phyloP scores from a whole-genome alignment of 2,888 invertebrate species.

The Apamea anceps region DNA sequence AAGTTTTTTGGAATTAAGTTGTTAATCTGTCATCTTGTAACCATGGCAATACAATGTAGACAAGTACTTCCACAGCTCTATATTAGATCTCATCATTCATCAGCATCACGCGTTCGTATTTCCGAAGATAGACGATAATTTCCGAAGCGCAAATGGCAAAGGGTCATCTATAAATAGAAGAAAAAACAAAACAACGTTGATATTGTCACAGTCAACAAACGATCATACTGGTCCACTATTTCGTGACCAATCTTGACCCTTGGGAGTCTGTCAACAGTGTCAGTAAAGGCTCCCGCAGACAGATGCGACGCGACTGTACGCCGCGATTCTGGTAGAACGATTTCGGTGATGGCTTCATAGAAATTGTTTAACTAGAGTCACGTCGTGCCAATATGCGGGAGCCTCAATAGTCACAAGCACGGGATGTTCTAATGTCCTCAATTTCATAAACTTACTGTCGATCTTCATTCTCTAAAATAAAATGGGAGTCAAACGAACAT shows the following conservation, averaged over 20 bases:
- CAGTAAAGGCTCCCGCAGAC: neutral
- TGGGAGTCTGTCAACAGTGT: constrained; percentile 8
- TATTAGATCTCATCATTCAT: too few species aligned
- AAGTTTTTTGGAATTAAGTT: too few species aligned
- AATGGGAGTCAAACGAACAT: neutral
- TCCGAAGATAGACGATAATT: neutral
- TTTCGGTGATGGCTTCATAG: neutral
- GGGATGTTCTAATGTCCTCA: constrained; percentile 13
- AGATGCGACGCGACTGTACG: neutral
- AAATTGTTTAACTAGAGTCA: neutral
- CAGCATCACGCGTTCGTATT: neutral
- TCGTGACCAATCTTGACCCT: constrained; percentile 22
- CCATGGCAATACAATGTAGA: too few species aligned
- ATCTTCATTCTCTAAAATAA: constrained; percentile 14
- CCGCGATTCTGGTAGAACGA: neutral
- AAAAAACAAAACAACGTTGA: neutral
- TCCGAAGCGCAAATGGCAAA: neutral
- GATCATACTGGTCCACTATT: constrained; percentile 9
- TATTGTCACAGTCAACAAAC: constrained; percentile 38
- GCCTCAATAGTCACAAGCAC: constrained; percentile 11
- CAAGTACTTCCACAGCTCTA: too few species aligned
- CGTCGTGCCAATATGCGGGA: neutral
- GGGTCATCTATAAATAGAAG: too few species aligned
- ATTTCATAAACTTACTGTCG: constrained; percentile 22
- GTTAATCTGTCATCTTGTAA: too few species aligned